Conservation (phyloP, 2,797 vertebrate genomes). For the Pteronotus mesoamericanus region DNA sequence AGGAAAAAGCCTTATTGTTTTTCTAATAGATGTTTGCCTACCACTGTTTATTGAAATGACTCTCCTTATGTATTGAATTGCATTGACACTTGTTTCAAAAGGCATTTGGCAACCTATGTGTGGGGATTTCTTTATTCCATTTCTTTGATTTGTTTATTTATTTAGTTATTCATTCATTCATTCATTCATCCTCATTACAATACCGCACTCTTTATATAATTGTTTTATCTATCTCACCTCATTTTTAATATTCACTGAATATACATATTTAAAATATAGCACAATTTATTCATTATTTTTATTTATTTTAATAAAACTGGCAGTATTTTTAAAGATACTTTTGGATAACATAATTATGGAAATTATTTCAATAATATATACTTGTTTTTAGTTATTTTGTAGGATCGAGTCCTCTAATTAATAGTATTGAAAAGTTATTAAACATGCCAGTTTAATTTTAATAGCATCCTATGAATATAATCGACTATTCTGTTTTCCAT, state of each 20-base stretch:
- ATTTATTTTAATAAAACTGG: not conserved
- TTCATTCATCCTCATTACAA: not conserved
- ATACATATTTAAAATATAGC: not conserved
- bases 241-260: not conserved
- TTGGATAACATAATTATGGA: not conserved
- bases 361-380: not conserved
- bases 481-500: not conserved
- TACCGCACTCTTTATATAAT: not conserved
- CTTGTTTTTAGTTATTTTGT: not conserved
- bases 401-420: not conserved
- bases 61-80: not conserved
- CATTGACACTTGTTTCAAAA: not conserved
- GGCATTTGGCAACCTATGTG: not conserved
- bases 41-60: not conserved
- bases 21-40: not conserved
- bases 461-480: not conserved
- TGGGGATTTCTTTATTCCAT: not conserved
- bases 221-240: not conserved
- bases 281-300: not conserved
- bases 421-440: not conserved
- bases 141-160: not conserved
- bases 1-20: not conserved
- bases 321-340: not conserved
- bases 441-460: not conserved
- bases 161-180: not conserved